Conservation (phyloP, 2,888 invertebrate species). For the Tupiocoris notatus region DNA sequence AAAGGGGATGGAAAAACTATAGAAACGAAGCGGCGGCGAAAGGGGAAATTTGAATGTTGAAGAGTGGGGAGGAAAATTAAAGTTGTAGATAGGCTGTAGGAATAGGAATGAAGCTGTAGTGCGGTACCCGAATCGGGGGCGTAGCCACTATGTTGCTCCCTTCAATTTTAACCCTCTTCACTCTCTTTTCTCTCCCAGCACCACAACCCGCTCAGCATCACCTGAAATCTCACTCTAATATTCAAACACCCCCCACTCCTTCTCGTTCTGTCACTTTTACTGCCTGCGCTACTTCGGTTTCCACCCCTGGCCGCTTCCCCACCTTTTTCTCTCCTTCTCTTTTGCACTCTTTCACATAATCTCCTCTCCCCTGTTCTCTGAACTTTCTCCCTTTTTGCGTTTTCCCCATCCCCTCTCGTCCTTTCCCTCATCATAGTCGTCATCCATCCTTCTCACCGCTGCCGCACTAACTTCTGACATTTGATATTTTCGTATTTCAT, state of each 20-base stretch:
- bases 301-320: neutral
- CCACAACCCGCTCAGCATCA: conserved; percentile 8
- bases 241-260: conserved; percentile 39
- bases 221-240: conserved; percentile 44
- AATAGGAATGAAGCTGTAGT: neutral
- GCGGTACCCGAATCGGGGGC: neutral
- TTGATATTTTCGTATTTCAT: conserved; percentile 46
- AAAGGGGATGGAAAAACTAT: neutral
- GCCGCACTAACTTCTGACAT: conserved; percentile 43
- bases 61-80: neutral
- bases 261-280: conserved; percentile 15
- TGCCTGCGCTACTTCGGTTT: neutral
- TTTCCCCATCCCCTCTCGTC: neutral
- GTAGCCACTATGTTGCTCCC: conserved; percentile 23
- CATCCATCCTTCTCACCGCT: neutral
- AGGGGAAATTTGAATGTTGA: neutral
- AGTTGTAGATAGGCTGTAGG: neutral
- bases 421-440: neutral
- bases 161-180: neutral
- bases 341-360: conserved; percentile 5
- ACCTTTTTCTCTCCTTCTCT: neutral
- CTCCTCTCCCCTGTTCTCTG: neutral
- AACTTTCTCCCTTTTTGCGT: neutral
- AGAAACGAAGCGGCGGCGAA: neutral
- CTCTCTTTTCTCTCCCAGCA: neutral